A percentile compares a stretch with the other conserved stretches of the same genome.
phyloP scores from a whole-genome alignment of 1,140 invertebrate genomes.

The Wasmannia auropunctata region DNA sequence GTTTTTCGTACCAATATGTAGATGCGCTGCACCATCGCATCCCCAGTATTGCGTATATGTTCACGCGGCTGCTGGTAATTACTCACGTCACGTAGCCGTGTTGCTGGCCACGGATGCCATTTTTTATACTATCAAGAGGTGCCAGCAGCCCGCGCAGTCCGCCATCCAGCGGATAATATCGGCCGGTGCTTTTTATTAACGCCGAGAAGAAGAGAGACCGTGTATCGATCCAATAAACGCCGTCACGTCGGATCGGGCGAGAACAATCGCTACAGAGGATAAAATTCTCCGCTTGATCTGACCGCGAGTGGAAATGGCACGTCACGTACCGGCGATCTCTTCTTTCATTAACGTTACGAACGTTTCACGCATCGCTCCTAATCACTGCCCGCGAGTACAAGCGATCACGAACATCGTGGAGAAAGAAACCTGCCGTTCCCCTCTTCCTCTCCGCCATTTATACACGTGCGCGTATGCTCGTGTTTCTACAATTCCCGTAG shows the following conservation, averaged over 20 bases:
- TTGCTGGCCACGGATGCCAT: constrained; percentile 31
- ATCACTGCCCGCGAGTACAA: constrained; percentile 54
- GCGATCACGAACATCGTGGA: constrained; percentile 54
- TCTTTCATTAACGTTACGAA: constrained; percentile 63
- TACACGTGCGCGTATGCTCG: constrained; percentile 12
- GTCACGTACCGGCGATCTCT: constrained; percentile 56
- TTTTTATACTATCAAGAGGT: constrained; percentile 58
- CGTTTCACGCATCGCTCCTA: constrained; percentile 67
- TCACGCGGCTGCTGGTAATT: constrained; percentile 53
- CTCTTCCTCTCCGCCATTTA: not conserved
- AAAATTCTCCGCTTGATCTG: constrained; percentile 54
- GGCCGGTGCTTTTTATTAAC: constrained; percentile 64
- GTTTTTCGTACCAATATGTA: constrained; percentile 41
- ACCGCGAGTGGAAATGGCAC: constrained; percentile 59
- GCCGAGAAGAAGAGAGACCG: not conserved
- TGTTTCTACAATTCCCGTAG: constrained; percentile 21
- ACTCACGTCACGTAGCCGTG: constrained; percentile 61
- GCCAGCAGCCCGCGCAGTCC: constrained; percentile 51
- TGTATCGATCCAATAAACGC: constrained; percentile 57
- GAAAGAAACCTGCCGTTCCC: constrained; percentile 6
- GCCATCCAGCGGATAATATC: constrained; percentile 67
- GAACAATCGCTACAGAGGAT: constrained; percentile 54
- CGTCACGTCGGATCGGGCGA: constrained; percentile 57
- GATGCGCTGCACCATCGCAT: constrained; percentile 6
- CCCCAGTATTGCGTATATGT: constrained; percentile 10